Evolutionary conservation across 1,140 invertebrate species (phyloP), one percentile per base, ranked within the genome.

Genomic region (Heliconius eleuchia): DNA sequence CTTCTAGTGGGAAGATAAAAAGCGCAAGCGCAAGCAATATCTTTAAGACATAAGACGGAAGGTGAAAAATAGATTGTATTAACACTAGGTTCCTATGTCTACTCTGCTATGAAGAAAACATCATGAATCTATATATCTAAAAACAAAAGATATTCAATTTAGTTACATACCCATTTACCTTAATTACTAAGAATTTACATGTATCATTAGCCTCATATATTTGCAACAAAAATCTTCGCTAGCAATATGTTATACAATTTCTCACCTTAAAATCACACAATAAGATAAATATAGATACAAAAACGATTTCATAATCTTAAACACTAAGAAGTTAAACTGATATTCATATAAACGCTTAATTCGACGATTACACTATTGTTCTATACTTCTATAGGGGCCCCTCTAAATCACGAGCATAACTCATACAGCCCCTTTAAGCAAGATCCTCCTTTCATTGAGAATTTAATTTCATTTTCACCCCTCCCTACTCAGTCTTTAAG

Each of bases 381-480:
- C 89, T 88, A 85, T 80, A 73, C 91, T 94, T 89, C 90, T 88
- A 85, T 80, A 73, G 78, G 77, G 82, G 85, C 91, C 89, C 88
- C 87, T 81, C 82, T 85, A 84, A 87, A 87, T 91, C 85, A 88
- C 87, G 85, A 84, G 85, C 84, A 93, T 93, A 89, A 93, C 91
- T 94, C 91, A 94, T 92, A 92, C 82, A 88, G 89, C 88, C 89
- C 89, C 88, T 90, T 91, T 88, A 91, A 90, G 87, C 79, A 80
- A 84, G 87, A 88, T 88, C 84, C 83, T 89, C 88, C 89, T 90
- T 94, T 93, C 89, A 92, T 91, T 91, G 84, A 89, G 90, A 93
- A 93, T 94, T 94, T 94, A 94, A 94, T 94, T 93, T 94, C 89
- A 91, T 93, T 90, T 91, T 90, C 91, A 92, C 92, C 92, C 92